Percentiles rank a stretch among this genome's conserved stretches.
Evolutionary conservation across 2,888 invertebrate species (phyloP).

Genomic region (Plebejus argus): DNA sequence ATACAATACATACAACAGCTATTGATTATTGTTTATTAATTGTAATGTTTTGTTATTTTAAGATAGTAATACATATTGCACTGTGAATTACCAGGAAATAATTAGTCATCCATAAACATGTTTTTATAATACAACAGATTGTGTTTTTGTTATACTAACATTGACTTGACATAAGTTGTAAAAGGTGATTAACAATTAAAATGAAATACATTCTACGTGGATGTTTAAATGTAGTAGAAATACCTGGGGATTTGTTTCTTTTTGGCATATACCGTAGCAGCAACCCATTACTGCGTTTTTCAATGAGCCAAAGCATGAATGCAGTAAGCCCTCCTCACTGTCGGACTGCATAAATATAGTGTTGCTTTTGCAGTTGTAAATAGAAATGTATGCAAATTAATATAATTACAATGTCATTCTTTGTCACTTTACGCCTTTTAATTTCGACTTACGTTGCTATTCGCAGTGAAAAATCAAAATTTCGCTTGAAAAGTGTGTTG

Average conservation of each 20-base stretch:
- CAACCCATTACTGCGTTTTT: constrained; percentile 83
- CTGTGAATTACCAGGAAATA: not conserved
- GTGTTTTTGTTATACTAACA: not conserved
- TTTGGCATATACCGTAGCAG: constrained; percentile 87
- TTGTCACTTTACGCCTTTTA: constrained; percentile 3
- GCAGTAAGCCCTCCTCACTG: constrained; percentile 68
- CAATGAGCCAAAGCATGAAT: constrained; percentile 76
- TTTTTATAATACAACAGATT: not conserved
- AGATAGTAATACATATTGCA: not conserved
- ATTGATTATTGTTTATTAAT: not conserved
- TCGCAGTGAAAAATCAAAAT: not conserved
- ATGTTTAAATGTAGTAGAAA: constrained; percentile 34
- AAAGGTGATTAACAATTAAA: not conserved
- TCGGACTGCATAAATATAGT: constrained; percentile 76
- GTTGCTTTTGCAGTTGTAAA: constrained; percentile 67
- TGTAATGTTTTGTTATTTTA: constrained; percentile 13
- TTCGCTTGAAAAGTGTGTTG: not conserved
- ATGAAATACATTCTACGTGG: constrained; percentile 30
- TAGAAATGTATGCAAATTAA: constrained; percentile 62
- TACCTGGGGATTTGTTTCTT: constrained; percentile 86
- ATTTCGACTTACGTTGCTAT: not conserved
- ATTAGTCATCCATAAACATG: not conserved
- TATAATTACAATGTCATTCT: constrained; percentile 22
- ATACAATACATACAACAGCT: not conserved
- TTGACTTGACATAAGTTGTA: too few relatives aligned